Evolutionary conservation across 2,888 invertebrate genomes (phyloP), one percentile per base, ranked within the genome.

Genomic region (Hemithea aestivaria): DNA sequence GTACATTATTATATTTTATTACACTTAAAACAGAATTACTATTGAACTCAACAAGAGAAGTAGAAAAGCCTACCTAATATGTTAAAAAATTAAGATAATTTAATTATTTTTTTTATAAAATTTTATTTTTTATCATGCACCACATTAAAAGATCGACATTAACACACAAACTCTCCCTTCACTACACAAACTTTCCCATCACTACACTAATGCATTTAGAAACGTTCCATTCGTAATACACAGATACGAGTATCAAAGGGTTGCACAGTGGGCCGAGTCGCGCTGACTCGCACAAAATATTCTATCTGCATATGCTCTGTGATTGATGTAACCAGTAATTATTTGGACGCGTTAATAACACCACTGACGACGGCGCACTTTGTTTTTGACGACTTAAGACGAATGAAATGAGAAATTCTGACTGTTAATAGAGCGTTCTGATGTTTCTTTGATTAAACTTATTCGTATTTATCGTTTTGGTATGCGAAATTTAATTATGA

Each of bases 301-400:
- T 77, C 79, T 81, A 84, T 84, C 84, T 85, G 84, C 84, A 82
- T 84, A 75, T 79, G 79, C 72, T 69, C 62, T 63, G 70, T 88
- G 88, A 88, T 87, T 87, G 88, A 88, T 87, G 88, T 80, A 72
- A 81, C 75, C 83, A 87, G 81, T 88, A 88, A 88, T 88, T 87
- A 88, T 85, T 77, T 77, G 73, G 88, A 88, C 87, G 81, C 80
- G 81, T 78, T 88, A 88, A 88, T 88, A 88, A 87, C 79, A 88
- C 82, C 79, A 74, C 76, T 67, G 81, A 73, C 66, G 78, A 81
- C 71, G 75, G 76, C 73, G 79, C 83, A 84, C 84, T 87, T 79
- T 81, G 83, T 83, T 83, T 82, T 72, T 81, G 84, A 83, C 77
- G 84, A 83, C 79, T 82, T 73, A 81, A 87, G 85, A 84, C 84